Base-by-base conservation (phyloP, 1,140 invertebrate species). In the Colletes latitarsis region DNA sequence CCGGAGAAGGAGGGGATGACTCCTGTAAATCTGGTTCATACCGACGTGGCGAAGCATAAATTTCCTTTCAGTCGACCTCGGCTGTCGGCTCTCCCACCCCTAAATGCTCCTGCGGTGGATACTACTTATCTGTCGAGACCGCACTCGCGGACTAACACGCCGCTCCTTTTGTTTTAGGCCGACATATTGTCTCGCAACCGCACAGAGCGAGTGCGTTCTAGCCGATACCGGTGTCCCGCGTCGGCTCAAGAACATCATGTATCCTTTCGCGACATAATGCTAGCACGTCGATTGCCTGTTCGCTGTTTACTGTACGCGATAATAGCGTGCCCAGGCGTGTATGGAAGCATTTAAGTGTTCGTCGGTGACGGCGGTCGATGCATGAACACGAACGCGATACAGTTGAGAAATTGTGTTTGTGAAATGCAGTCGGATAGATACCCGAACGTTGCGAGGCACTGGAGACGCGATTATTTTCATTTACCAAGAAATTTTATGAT, bases 41-140 rank as follows among this genome's bases (percentile, higher is more conserved):
- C 60, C 74, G 60, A 46, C 83, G 75, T 85, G 83, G 85, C 76
- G 80, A 85, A 72, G 85, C 83, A 86, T 86, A 86, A 86, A 86
- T 86, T 85, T 84, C 80, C 81, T 83, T 83, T 83, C 62, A 62
- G 52, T 69, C 82, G 70, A 81, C 49, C 68, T 84, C 46, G 64
- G 41, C 14, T 41, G 39, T 52, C 39, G 46, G 10, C 8, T 8
- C 4, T 43, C 52, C 8, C 43, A 68, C 19, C 9, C 39, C 62
- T 63, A 64, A 75, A 85, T 58, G 71, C 58, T 64, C n/a, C 58
- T 49, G 70, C 55, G 66, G 64, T 72, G 77, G 84, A 74, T 86
- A 81, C 77, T 83, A 86, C 84, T 87, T 87, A 87, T 87, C 85
- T 83, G 39, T 57, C 55, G 72, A 30, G 77, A 71, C 77, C 81